Evolutionary conservation across 2,888 invertebrate genomes (phyloP), one percentile per base, ranked within the genome.

Genomic region (Prenolepis imparis): DNA sequence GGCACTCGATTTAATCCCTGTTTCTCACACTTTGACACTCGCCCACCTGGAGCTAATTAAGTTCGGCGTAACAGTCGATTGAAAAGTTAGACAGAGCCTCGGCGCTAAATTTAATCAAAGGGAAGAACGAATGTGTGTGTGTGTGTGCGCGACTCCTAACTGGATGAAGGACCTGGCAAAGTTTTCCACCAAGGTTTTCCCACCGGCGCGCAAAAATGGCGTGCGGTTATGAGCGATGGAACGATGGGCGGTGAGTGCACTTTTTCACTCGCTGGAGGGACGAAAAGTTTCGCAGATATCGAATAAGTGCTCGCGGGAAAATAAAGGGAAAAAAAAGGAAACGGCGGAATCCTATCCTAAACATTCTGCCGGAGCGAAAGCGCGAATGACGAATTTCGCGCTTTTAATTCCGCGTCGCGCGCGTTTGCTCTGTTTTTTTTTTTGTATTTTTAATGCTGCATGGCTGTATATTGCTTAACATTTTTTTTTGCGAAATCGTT

Each of bases 101-200:
- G 24, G 24, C 85, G 87, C 90, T 92, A 90, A 91, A 91, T 92
- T 91, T 91, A 89, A 92, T 92, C 88, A 88, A 87, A 91, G 90
- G 88, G 87, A 91, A 89, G 88, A 87, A 84, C 64, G 70, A 84
- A 36, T 68, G 59, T 55, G 67, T 44, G 68, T 55, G 63, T 32
- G 61, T 44, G 28, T 59, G 59, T 21, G 67, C 66, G 41, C 64
- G 75, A 59, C 75, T 57, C 80, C 80, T 84, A 85, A 86, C 84
- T 84, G 80, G 74, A 84, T 86, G 86, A 87, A 82, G 88, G 83
- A 83, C 73, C 59, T 68, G 85, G 84, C 86, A 87, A 90, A 90
- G 83, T 89, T 90, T 28, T 80, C 68, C 80, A 66, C 61, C 52
- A 44, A 57, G 77, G 55, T 82, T 87, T 78, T 81, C 52, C 73